Conservation (phyloP, 2,113 vertebrate species). For the Cyanoramphus novaezelandiae region DNA sequence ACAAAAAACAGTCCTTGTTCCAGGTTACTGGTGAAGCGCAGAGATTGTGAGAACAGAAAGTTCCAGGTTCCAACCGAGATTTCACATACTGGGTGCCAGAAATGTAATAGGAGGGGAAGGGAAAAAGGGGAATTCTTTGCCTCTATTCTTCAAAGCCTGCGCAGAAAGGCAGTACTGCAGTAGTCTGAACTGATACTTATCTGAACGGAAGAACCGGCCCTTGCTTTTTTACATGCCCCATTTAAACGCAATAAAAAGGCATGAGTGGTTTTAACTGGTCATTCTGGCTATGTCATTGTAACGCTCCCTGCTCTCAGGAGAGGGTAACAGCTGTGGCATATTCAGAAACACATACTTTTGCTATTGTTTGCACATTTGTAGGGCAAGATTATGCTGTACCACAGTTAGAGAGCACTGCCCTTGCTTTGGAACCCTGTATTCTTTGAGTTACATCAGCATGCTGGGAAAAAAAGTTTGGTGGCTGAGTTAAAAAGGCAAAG, state of each 20-base stretch:
- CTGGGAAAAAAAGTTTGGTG: conserved; percentile 16
- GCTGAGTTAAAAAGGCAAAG: neutral
- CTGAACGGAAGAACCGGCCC: neutral
- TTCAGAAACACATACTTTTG: conserved; percentile 59
- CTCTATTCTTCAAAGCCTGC: conserved; percentile 14
- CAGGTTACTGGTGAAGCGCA: conserved; percentile 42
- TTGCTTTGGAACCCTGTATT: conserved; percentile 21
- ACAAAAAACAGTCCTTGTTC: conserved; percentile 24
- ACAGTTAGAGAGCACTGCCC: neutral
- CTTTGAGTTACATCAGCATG: neutral
- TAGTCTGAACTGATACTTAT: conserved; percentile 7
- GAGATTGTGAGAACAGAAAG: conserved; percentile 53
- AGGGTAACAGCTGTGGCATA: conserved; percentile 58
- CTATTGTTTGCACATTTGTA: conserved; percentile 59
- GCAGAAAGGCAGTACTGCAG: neutral
- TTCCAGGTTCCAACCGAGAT: conserved; percentile 15
- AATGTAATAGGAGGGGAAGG: neutral
- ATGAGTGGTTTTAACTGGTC: conserved; percentile 33
- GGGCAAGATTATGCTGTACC: conserved; percentile 18
- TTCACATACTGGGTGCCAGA: conserved; percentile 42
- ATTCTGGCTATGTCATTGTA: conserved; percentile 19
- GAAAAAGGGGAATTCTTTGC: conserved; percentile 12
- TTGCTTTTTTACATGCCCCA: conserved; percentile 21
- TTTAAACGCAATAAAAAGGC: conserved; percentile 14
- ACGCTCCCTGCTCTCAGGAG: conserved; percentile 26